Percentiles rank a stretch among this genome's conserved stretches.
Evolutionary conservation across 2,113 vertebrate genomes (phyloP).

Genomic region (Macrotis lagotis): DNA sequence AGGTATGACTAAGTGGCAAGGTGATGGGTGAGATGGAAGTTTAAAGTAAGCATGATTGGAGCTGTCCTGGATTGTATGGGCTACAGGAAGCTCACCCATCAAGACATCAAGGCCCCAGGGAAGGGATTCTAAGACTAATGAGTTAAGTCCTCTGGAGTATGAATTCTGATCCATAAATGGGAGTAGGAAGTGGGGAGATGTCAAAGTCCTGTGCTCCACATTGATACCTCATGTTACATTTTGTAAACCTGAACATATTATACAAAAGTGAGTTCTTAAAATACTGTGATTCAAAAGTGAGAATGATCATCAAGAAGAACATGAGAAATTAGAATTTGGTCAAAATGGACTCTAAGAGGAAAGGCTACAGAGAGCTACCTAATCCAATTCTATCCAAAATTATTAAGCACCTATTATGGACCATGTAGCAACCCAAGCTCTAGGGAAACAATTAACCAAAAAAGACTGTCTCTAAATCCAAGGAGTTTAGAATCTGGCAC

Average conservation of each 20-base stretch:
- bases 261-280: background rate
- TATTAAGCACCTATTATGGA: background rate
- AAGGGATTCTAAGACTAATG: too few relatives aligned
- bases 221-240: background rate
- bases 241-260: background rate
- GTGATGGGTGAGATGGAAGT: too few relatives aligned
- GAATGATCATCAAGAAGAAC: background rate
- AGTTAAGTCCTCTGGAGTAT: too few relatives aligned
- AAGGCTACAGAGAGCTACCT: background rate
- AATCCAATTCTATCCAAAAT: background rate
- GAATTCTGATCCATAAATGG: background rate
- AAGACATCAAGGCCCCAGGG: too few relatives aligned
- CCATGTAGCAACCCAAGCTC: background rate
- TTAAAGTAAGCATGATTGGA: too few relatives aligned
- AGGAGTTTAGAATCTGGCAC: background rate
- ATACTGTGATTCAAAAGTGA: background rate
- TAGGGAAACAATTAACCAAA: background rate
- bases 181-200: background rate
- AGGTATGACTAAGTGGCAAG: too few relatives aligned
- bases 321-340: background rate
- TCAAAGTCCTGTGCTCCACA: background rate
- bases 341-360: background rate
- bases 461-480: background rate
- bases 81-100: too few relatives aligned
- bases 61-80: too few relatives aligned